Evolutionary conservation across 2,113 vertebrate genomes (phyloP).

Genomic region (Nipponia nippon): DNA sequence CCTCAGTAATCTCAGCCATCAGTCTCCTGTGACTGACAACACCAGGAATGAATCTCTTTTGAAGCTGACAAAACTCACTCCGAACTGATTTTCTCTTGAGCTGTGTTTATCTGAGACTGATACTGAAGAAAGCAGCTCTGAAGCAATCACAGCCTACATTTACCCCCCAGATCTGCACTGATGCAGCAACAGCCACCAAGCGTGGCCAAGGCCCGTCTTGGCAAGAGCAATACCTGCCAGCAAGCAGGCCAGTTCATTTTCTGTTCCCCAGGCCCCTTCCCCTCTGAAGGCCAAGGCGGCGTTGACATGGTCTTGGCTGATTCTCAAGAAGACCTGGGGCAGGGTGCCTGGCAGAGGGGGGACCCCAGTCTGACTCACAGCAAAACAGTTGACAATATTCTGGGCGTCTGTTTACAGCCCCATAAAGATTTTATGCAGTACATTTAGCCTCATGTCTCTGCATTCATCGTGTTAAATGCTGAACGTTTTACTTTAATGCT

Average conservation of each 20-base stretch:
- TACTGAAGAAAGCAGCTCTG: not conserved
- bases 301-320: not conserved
- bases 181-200: not conserved
- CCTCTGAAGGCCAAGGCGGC: not conserved
- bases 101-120: not conserved
- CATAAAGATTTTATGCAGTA: conserved; percentile 54
- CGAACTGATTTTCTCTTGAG: conserved; percentile 25
- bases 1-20: conserved; percentile 34
- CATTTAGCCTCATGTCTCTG: conserved; percentile 46
- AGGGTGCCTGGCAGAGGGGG: not conserved
- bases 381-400: not conserved
- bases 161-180: not conserved
- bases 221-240: not conserved
- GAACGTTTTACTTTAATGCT: conserved; percentile 48
- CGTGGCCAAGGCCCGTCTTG: not conserved
- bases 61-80: conserved; percentile 47
- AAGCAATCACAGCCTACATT: not conserved
- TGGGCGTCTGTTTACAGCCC: not conserved
- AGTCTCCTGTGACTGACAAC: not conserved
- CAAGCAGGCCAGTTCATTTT: not conserved
- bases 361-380: not conserved
- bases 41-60: not conserved
- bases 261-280: not conserved
- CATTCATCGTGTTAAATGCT: conserved; percentile 34
- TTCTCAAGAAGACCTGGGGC: not conserved